Percentiles rank a stretch among this genome's conserved stretches.
These are phyloP conservation scores for Alethe castanea DNA, from an alignment of 2,113 vertebrate species.

Conservation along the genomic window DNA sequence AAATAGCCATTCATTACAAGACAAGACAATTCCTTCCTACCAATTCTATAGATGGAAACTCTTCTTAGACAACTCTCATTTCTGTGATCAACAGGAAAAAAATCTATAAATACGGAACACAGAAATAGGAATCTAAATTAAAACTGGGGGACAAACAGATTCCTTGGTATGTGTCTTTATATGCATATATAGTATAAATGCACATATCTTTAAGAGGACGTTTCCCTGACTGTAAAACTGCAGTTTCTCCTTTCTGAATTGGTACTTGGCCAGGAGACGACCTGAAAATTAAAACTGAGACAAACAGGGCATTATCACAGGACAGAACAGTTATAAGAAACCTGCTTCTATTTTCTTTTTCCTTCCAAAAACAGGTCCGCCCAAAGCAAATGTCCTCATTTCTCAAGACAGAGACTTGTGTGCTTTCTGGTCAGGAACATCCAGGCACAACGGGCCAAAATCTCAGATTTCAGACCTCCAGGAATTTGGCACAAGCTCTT, in stretches of 20 bases:
- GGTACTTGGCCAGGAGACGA: rapidly evolving
- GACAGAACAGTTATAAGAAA: background rate
- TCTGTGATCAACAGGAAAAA: background rate
- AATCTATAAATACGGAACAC: background rate
- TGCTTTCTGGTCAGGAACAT: background rate
- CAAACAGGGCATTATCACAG: background rate
- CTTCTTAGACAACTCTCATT: background rate
- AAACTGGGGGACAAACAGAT: background rate
- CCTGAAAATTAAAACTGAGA: background rate
- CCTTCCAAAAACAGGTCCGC: background rate
- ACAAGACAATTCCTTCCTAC: background rate
- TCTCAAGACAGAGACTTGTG: background rate
- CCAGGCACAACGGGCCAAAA: background rate
- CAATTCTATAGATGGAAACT: background rate
- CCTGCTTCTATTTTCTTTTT: background rate
- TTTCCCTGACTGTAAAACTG: background rate
- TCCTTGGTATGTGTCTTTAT: background rate
- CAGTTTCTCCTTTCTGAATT: background rate
- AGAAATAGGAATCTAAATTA: background rate
- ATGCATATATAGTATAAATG: background rate
- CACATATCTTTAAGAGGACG: background rate
- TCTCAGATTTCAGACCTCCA: background rate
- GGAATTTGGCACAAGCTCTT: background rate
- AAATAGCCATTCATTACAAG: background rate
- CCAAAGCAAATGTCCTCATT: background rate